phyloP scores from a whole-genome alignment of 2,888 invertebrate species.

The Hypselothyrea guttata region DNA sequence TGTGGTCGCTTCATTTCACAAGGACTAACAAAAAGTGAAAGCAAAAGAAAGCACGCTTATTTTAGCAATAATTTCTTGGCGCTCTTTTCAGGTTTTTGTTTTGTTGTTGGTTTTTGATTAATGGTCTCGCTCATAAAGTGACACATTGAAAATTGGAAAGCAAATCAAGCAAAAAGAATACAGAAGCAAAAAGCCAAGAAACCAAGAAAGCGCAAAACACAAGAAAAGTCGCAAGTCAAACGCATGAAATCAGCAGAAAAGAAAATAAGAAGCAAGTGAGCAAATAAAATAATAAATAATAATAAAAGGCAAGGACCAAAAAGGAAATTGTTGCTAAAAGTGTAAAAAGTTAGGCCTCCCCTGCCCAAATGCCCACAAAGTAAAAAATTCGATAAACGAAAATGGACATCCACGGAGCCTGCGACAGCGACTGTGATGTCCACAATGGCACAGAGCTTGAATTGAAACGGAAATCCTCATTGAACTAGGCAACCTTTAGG shows the following conservation, averaged over 20 bases:
- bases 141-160: constrained; percentile 76
- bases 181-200: background rate
- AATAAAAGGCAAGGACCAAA: constrained; percentile 27
- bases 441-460: constrained; percentile 65
- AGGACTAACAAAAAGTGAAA: constrained; percentile 5
- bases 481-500: constrained; percentile 63
- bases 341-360: constrained; percentile 65
- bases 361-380: constrained; percentile 68
- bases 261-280: constrained; percentile 41
- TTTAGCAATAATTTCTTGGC: constrained; percentile 72
- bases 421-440: constrained; percentile 12
- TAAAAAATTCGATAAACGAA: constrained; percentile 72
- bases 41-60: constrained; percentile 63
- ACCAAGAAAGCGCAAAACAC: constrained; percentile 52
- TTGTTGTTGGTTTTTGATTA: constrained; percentile 62
- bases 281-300: constrained; percentile 12
- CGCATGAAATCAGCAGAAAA: constrained; percentile 73
- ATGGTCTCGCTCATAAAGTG: constrained; percentile 74
- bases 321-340: constrained; percentile 66
- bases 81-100: constrained; percentile 45
- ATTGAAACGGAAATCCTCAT: constrained; percentile 81
- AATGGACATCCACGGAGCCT: constrained; percentile 52
- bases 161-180: constrained; percentile 72
- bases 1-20: constrained; percentile 69
- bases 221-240: constrained; percentile 49